Conservation (phyloP, 2,113 vertebrate genomes). For the Orycteropus afer region DNA sequence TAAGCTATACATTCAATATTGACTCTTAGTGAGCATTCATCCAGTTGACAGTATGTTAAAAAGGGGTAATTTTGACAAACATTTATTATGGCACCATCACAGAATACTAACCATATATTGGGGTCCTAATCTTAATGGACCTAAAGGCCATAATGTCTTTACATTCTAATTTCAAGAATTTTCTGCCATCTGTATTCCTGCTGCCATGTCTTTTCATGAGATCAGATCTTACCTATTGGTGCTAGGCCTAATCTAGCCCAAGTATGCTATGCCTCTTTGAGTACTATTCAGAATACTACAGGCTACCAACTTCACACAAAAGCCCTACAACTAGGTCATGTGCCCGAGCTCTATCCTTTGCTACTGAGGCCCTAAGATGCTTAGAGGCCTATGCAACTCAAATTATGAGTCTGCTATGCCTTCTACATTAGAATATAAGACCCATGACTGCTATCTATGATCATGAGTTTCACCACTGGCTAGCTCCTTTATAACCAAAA, state of each 20-base stretch:
- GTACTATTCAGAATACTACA: not conserved
- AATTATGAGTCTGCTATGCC: not conserved
- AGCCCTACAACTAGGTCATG: not conserved
- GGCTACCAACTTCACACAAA: not conserved
- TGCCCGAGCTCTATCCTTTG: not conserved
- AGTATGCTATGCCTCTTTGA: not conserved
- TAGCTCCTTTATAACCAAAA: not conserved
- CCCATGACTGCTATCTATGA: not conserved
- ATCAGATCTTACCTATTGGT: not conserved
- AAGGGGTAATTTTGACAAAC: not conserved
- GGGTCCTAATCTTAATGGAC: not conserved
- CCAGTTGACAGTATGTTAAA: not conserved
- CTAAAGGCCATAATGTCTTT: not conserved
- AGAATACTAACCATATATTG: not conserved
- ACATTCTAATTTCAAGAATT: conserved; percentile 5
- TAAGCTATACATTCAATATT: not conserved
- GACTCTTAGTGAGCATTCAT: not conserved
- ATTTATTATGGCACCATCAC: not conserved
- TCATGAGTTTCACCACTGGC: not conserved
- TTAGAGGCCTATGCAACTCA: not conserved
- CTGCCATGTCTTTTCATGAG: not conserved
- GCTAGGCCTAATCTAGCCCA: not conserved
- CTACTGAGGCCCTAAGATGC: not conserved
- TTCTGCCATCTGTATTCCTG: not conserved
- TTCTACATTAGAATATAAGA: not conserved